phyloP scores from a whole-genome alignment of 2,888 invertebrate species.

The Nowickia ferox region DNA sequence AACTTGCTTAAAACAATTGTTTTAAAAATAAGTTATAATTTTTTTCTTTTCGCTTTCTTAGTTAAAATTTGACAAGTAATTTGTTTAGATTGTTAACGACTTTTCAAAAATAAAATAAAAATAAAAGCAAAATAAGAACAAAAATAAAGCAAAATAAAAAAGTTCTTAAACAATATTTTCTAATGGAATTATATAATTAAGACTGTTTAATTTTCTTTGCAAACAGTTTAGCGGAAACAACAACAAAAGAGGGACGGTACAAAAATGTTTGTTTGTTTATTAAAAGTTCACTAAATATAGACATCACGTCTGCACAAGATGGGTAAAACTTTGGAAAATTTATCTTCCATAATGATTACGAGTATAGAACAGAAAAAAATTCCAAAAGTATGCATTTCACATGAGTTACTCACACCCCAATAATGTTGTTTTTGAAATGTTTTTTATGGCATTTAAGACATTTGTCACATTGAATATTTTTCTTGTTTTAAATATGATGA shows the following conservation, averaged over 20 bases:
- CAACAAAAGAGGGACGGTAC: not conserved
- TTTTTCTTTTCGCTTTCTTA: not conserved
- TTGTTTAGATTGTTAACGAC: slow-evolving; percentile 24
- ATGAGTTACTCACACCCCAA: not conserved
- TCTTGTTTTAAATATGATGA: not conserved
- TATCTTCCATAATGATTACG: not conserved
- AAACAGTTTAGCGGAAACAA: not conserved
- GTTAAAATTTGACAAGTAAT: slow-evolving; percentile 15
- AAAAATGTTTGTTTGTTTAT: not conserved
- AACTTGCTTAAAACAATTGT: not conserved
- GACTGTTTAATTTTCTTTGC: slow-evolving; percentile 1
- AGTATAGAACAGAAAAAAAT: too few relatives aligned
- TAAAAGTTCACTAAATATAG: not conserved
- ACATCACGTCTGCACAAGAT: slow-evolving; percentile 6
- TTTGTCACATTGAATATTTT: too few relatives aligned
- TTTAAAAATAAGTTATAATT: not conserved
- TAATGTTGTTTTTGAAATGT: not conserved
- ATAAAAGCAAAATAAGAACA: too few relatives aligned
- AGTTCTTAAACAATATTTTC: not conserved
- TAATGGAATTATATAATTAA: slow-evolving; percentile 8
- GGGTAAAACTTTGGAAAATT: not conserved
- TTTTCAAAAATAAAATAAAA: not conserved
- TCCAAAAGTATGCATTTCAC: not conserved
- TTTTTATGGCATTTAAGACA: not conserved
- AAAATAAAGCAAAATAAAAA: not conserved